Evolutionary conservation across 2,797 vertebrate species (phyloP).

Genomic region (Stomatorhinus walkeri): DNA sequence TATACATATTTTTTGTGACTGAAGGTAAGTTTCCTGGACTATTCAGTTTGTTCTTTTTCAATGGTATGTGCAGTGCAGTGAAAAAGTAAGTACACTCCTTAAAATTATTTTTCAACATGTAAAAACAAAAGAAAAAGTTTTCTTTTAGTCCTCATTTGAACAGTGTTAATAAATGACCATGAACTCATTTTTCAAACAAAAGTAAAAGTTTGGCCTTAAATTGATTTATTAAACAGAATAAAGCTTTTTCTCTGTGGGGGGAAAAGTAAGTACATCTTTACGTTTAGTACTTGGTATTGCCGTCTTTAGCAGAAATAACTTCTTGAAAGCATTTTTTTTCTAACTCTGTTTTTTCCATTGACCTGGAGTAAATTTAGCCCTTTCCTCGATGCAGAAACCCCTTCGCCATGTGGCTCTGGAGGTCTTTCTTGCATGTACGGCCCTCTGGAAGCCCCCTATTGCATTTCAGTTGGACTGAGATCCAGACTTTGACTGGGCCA

Average conservation of each 20-base stretch:
- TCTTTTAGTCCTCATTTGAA: background rate
- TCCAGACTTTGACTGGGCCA: background rate
- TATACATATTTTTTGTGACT: background rate
- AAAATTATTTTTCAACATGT: background rate
- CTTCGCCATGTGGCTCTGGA: background rate
- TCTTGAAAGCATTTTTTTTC: background rate
- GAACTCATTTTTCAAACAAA: background rate
- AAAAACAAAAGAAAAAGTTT: background rate
- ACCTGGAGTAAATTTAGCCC: background rate
- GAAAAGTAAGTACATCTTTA: background rate
- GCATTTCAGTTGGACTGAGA: background rate
- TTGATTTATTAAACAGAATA: background rate
- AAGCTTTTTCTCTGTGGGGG: background rate
- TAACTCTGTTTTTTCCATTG: background rate
- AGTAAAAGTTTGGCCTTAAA: background rate
- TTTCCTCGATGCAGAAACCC: background rate
- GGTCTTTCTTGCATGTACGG: background rate
- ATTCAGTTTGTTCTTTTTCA: background rate
- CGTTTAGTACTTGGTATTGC: background rate
- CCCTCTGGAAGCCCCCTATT: background rate
- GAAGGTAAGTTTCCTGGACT: conserved; percentile 8
- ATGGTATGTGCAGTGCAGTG: background rate
- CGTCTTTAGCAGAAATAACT: background rate
- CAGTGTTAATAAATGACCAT: background rate
- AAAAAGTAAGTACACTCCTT: background rate